A percentile compares a stretch with the other conserved stretches of the same genome.
These are phyloP conservation scores for Corythoichthys haematopterus DNA, from an alignment of 2,113 vertebrate genomes.

Conservation along the genomic window DNA sequence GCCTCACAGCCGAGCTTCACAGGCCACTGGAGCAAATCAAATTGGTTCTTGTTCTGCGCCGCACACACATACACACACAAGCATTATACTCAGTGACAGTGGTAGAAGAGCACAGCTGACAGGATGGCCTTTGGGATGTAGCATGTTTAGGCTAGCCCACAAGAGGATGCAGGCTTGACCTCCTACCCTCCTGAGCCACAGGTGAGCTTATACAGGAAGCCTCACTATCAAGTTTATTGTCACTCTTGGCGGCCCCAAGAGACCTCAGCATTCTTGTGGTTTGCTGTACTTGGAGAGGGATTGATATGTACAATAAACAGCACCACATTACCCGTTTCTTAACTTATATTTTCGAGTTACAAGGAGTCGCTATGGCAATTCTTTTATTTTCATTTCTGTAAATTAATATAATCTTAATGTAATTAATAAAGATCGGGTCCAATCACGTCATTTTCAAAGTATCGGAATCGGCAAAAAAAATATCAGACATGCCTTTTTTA, in stretches of 20 bases:
- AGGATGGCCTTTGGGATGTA: slow-evolving; percentile 49
- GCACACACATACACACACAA: slow-evolving; percentile 19
- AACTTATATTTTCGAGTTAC: too few species aligned
- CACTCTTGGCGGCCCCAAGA: neutral
- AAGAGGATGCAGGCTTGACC: slow-evolving; percentile 48
- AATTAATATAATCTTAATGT: too few species aligned
- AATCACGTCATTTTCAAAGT: too few species aligned
- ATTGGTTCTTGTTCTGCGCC: slow-evolving; percentile 89
- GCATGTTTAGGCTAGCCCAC: slow-evolving; percentile 51
- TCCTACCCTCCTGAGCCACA: slow-evolving; percentile 52
- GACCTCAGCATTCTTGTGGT: neutral
- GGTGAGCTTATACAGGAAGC: slow-evolving; percentile 39
- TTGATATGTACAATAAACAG: too few species aligned
- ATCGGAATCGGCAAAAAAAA: too few species aligned
- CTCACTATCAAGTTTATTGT: neutral
- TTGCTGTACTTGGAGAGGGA: neutral
- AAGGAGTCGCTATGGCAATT: too few species aligned
- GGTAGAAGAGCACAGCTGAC: slow-evolving; percentile 45
- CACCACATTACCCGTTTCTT: too few species aligned
- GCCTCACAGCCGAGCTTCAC: slow-evolving; percentile 85
- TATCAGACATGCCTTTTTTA: too few species aligned
- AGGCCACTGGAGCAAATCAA: slow-evolving; percentile 95
- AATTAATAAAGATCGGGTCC: too few species aligned
- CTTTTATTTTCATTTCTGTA: too few species aligned
- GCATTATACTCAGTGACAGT: slow-evolving; percentile 26